Evolutionary conservation across 2,113 vertebrate genomes (phyloP).

Genomic region (Amphiprion ocellaris): DNA sequence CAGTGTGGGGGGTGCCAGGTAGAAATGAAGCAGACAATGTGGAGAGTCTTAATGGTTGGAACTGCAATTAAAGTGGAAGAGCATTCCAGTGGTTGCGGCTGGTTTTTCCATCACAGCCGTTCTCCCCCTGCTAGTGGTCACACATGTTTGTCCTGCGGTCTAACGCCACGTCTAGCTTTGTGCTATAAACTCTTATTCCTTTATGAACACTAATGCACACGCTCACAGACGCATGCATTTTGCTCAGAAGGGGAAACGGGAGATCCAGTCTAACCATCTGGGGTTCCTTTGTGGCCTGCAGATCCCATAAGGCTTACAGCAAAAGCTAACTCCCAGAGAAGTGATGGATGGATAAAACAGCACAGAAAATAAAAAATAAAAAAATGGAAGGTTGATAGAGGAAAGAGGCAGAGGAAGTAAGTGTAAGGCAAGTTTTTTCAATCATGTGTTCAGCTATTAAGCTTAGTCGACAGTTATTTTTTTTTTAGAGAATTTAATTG

Average conservation of each 20-base stretch:
- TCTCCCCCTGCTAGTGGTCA: conserved; percentile 43
- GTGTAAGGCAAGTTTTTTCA: not conserved
- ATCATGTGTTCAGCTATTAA: conserved; percentile 2
- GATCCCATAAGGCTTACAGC: conserved; percentile 62
- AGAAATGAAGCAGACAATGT: conserved; percentile 35
- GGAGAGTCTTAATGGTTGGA: conserved; percentile 48
- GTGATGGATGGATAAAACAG: conserved; percentile 55
- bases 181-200: conserved; percentile 53
- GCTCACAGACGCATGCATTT: conserved; percentile 28
- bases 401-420: not conserved
- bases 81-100: conserved; percentile 57
- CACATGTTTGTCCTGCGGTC: conserved; percentile 71
- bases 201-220: conserved; percentile 41
- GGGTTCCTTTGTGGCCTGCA: conserved; percentile 52
- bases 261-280: conserved; percentile 62
- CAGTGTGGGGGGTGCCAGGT: conserved; percentile 14
- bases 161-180: conserved; percentile 51
- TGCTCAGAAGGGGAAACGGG: conserved; percentile 52
- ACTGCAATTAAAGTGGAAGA: conserved; percentile 53
- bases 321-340: conserved; percentile 25
- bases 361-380: not conserved
- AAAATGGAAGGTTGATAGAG: not conserved
- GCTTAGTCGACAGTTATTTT: not conserved
- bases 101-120: conserved; percentile 56
- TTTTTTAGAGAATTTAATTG: not conserved